Evolutionary conservation across 2,888 invertebrate species (phyloP), one percentile per base, ranked within the genome.

Genomic region (Dysmachus trigonus): DNA sequence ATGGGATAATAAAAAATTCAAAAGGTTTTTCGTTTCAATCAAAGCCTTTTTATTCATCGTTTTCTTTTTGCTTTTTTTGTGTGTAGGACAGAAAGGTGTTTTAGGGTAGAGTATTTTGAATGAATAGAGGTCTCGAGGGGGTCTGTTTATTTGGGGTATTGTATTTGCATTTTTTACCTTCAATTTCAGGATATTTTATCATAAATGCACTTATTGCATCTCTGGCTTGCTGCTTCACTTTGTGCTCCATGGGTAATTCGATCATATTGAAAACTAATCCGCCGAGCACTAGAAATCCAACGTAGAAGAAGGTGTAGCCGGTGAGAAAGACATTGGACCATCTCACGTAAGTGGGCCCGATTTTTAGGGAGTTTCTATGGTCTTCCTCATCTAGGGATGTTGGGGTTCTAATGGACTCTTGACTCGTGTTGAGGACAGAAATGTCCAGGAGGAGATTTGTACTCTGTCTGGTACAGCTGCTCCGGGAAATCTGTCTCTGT

Each of bases 181-280:
- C 90, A 81, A 96, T 93, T 88, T 93, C 93, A 0, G 95, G 94
- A 92, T 95, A 93, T 88, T 93, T 92, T 10, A 90, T 87, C 89
- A 94, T 90, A 90, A 96, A 96, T 53, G 92, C 92, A 76, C 92
- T 92, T 88, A 94, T 93, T 5, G 93, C 92, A 13, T 92, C 91
- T 41, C 93, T 92, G 22, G 95, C 91, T 53, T 93, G 92, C 38
- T 93, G 89, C 71, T 93, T 92, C 41, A 94, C 92, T 72, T 93
- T 92, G 84, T 93, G 92, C 90, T 96, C 96, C 87, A 93, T 89
- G 0, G 95, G 95, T 0, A 93, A 92, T 91, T 96, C 96, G 87
- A 96, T 91, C 15, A 93, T 92, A 51, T 94, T 93, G 90, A 96
- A 96, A 82, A 95, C 93, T 87, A 94, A 89, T 0, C 95, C 95